phyloP scores from a whole-genome alignment of 1,140 invertebrate genomes.

The Lepidurus couesii region DNA sequence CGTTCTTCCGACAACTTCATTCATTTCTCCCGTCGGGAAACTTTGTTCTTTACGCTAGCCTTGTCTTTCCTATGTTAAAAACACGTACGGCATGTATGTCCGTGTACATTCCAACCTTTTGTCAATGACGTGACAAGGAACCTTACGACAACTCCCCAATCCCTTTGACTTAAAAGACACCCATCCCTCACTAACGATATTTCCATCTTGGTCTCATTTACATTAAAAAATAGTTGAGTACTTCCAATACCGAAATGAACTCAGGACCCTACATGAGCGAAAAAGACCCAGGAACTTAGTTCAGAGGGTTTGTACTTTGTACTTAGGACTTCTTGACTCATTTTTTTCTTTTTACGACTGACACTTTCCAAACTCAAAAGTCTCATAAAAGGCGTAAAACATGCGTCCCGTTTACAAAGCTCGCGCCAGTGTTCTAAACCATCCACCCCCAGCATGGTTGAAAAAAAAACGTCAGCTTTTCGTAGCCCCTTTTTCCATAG shows the following conservation, averaged over 20 bases:
- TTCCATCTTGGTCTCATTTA: too few relatives aligned
- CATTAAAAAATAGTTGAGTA: too few relatives aligned
- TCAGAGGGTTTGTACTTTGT: neutral
- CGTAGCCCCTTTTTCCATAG: neutral
- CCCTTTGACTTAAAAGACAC: too few relatives aligned
- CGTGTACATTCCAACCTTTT: too few relatives aligned
- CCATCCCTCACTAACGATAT: too few relatives aligned
- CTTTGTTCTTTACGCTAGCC: neutral
- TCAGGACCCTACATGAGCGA: too few relatives aligned
- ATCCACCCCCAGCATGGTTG: neutral
- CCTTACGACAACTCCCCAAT: too few relatives aligned
- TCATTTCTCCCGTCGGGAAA: neutral
- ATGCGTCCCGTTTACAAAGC: neutral
- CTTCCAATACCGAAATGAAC: too few relatives aligned
- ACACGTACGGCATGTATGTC: too few relatives aligned
- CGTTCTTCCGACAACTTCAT: constrained; percentile 14
- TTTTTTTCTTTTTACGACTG: neutral
- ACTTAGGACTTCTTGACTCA: neutral
- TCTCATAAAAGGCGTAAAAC: neutral
- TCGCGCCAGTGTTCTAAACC: neutral
- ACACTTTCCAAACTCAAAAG: neutral
- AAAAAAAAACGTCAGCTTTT: neutral
- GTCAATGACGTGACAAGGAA: too few relatives aligned
- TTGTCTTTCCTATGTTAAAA: too few relatives aligned
- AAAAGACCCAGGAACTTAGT: neutral